Conservation (phyloP, 64 coral and sea anemone species). For the Exaiptasia diaphana region DNA sequence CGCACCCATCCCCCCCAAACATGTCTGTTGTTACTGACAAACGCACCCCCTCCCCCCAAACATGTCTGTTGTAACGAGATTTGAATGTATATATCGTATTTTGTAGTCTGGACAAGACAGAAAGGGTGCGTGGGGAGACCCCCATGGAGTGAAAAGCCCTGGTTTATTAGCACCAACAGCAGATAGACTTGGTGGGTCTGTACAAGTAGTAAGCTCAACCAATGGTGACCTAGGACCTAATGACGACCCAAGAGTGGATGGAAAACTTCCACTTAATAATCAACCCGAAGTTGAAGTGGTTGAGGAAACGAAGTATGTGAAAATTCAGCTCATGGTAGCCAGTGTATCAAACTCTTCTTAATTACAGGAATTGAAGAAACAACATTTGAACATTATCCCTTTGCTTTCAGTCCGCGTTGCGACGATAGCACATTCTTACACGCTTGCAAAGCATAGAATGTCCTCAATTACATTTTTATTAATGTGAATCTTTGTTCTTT, state of each 20-base stretch:
- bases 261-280: constrained; percentile 47
- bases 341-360: neutral
- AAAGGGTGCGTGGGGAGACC: constrained; percentile 61
- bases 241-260: constrained; percentile 28
- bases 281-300: constrained; percentile 80
- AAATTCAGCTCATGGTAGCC: neutral
- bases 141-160: constrained; percentile 12
- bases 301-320: constrained; percentile 77
- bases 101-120: constrained; percentile 63
- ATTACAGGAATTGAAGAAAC: neutral
- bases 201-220: constrained; percentile 73
- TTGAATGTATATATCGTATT: too few species aligned
- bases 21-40: too few species aligned
- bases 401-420: neutral
- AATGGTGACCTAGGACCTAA: constrained; percentile 63
- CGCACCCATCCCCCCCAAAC: too few species aligned
- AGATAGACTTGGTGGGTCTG: constrained; percentile 65
- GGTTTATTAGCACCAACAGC: constrained; percentile 47
- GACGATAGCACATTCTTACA: neutral
- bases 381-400: neutral
- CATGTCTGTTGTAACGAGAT: too few species aligned
- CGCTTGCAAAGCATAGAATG: too few species aligned
- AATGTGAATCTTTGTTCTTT: neutral
- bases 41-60: too few species aligned
- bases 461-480: neutral